Evolutionary conservation across 2,888 invertebrate genomes (phyloP), one percentile per base, ranked within the genome.

Genomic region (Harpalus rubripes): DNA sequence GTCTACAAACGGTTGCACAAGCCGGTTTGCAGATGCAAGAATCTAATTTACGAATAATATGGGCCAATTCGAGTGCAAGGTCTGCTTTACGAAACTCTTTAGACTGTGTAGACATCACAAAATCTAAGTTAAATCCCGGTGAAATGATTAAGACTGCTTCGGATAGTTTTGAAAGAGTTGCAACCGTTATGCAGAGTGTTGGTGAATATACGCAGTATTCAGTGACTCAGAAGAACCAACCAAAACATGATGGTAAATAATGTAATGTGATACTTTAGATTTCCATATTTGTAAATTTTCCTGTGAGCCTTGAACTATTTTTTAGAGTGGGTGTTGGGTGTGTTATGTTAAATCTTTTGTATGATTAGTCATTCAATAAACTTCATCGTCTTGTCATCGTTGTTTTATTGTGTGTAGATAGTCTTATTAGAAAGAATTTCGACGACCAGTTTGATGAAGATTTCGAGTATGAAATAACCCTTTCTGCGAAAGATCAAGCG

Each of bases 151-250:
- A 91, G 72, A 92, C 93, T 22, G 87, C 95, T 0, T 92, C 91
- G 86, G 95, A 95, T 88, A 90, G 92, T 4, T 88, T 93, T 1
- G 95, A 95, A 88, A 92, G 96, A 87, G 92, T 95, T 5, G 92
- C 93, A 87, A 95, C 96, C 68, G 95, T 97, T 18, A 92, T 94
- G 61, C 94, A 94, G 88, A 96, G 97, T 39, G 89, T 97, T 65
- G 92, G 92, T 86, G 93, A 95, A 87, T 95, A 95, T 87, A 88
- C 93, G 18, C 90, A 90, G 86, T 89, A 91, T 74, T 74, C 74
- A 1, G 74, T 56, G n/a, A 15, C n/a, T 22, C 68, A 68, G 26
- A 68, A 39, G 12, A 15, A 7, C 10, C 68, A 12, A 8, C 15
- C 63, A 18, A 63, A 68, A 26, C 10, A 68, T 15, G 32, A 68